Percentiles rank a stretch among this genome's conserved stretches.
Evolutionary conservation across 2,797 vertebrate genomes (phyloP).

Genomic region (Falco rusticolus): DNA sequence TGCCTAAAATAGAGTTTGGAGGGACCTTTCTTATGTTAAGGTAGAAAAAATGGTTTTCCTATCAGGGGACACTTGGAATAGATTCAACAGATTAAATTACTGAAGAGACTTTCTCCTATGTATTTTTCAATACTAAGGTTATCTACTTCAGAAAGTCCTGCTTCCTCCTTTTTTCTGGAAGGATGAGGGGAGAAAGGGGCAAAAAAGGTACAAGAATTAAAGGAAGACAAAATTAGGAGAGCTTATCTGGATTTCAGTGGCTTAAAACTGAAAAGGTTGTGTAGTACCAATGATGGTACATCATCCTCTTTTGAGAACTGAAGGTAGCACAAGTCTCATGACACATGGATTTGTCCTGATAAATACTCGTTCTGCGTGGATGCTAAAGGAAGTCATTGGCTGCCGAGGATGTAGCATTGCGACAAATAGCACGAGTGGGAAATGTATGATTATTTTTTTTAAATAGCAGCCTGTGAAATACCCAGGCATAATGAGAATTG

Average conservation of each 20-base stretch:
- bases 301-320: background rate
- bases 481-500: background rate
- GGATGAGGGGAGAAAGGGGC: background rate
- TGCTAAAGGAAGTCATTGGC: background rate
- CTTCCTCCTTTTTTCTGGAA: background rate
- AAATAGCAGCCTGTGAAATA: background rate
- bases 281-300: fast-evolving
- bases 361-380: fast-evolving
- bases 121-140: background rate
- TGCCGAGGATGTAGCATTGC: fast-evolving
- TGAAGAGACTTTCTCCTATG: background rate
- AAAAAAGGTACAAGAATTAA: background rate
- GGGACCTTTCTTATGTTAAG: background rate
- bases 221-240: background rate
- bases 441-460: background rate
- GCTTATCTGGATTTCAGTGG: background rate
- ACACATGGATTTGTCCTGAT: background rate
- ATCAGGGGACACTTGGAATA: background rate
- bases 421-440: background rate
- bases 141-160: background rate
- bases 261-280: background rate
- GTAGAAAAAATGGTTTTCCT: background rate
- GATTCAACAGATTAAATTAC: background rate
- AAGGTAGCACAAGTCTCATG: background rate
- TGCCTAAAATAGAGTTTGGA: background rate